Evolutionary conservation across 2,797 vertebrate species (phyloP), one percentile per base, ranked within the genome.

Genomic region (Coccyzus lansbergi): DNA sequence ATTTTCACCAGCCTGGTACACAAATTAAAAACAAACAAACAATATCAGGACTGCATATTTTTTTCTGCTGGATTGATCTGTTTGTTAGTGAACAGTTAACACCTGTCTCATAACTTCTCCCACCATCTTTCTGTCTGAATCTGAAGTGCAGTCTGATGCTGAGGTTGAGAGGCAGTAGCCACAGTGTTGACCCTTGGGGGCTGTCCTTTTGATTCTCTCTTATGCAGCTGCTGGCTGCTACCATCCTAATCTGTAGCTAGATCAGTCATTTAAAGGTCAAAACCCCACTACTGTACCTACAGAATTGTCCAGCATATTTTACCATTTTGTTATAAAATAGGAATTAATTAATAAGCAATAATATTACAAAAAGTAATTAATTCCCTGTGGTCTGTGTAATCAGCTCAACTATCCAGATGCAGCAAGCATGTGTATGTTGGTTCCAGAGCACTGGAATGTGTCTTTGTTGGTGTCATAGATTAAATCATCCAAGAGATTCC

Each of bases 81-180:
- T 65, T 21, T 16, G 21, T 75, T 74, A 53, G 44, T 51, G 25
- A n/a, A n/a, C 22, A 15, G 64, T 21, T 24, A 31, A 33, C 25
- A 25, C 5, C 64, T 36, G 48, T 31, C 53, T 22, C 12, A 0
- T 31, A 14, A 14, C 10, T 36, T 31, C 21, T 55, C 28, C 46
- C 46, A 9, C 34, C 22, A 24, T 51, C 46, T 22, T 17, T 40
- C 31, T 20, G 0, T 4, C 38, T 38, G 6, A 15, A 36, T n/a
- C 10, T 1, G 0, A 16, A 46, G 49, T 4, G 42, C 24, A 0
- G 20, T 7, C 19, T 15, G 53, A 8, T 9, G 63, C 44, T 4
- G 56, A 29, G 55, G 29, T 38, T 38, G 38, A 38, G 38, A 38
- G 38, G 38, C 38, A 38, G 38, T 38, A 38, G 38, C 38, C 38